These are phyloP conservation scores for Hyposmocoma kahamanoa DNA, from an alignment of 1,140 invertebrate species.

Conservation along the genomic window DNA sequence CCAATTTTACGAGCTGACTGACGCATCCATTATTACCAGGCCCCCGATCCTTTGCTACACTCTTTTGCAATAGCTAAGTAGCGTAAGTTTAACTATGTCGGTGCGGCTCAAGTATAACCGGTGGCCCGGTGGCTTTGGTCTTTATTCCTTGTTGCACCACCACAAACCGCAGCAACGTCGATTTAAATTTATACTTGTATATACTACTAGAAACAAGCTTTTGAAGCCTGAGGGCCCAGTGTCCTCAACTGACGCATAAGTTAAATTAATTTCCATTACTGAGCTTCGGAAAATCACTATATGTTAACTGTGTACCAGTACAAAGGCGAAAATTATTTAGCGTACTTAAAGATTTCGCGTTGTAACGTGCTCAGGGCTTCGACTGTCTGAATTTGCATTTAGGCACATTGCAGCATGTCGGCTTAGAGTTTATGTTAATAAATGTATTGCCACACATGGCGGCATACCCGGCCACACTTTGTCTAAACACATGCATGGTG, in stretches of 20 bases:
- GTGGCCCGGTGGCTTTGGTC: slow-evolving; percentile 21
- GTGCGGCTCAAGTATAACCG: slow-evolving; percentile 20
- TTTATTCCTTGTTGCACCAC: slow-evolving; percentile 25
- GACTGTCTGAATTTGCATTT: neutral
- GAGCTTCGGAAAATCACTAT: neutral
- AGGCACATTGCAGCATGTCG: neutral
- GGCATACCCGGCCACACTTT: slow-evolving; percentile 31
- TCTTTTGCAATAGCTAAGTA: no score
- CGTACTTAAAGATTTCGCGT: no score
- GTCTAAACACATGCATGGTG: slow-evolving; percentile 38
- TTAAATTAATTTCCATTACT: slow-evolving; percentile 24
- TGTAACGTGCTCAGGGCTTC: neutral
- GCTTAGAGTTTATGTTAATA: slow-evolving; percentile 23
- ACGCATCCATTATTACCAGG: slow-evolving; percentile 37
- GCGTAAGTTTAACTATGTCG: no score
- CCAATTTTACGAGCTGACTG: slow-evolving; percentile 53
- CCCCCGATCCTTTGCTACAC: slow-evolving; percentile 26
- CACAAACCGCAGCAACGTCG: slow-evolving; percentile 21
- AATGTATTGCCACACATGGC: slow-evolving; percentile 34
- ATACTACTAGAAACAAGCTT: slow-evolving; percentile 20
- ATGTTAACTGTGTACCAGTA: no score
- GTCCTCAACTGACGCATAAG: slow-evolving; percentile 21
- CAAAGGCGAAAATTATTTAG: slow-evolving; percentile 4
- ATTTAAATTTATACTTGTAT: slow-evolving; percentile 38
- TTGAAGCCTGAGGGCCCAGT: slow-evolving; percentile 19